Conservation (phyloP, 2,888 invertebrate genomes). For the Acanthococcus lagerstroemiae region DNA sequence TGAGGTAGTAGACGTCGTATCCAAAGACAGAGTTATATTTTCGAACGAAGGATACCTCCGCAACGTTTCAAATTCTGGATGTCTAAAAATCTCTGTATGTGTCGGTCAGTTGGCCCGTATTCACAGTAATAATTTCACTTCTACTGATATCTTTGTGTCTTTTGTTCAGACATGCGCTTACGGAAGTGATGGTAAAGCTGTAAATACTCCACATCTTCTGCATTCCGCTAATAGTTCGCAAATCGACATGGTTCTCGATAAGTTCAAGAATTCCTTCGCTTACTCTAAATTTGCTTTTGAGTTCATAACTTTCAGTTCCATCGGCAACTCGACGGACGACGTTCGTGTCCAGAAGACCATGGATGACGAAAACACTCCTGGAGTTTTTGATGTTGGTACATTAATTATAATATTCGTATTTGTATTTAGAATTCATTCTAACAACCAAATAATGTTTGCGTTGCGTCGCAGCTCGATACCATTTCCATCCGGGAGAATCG, state of each 20-base stretch:
- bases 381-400: slow-evolving; percentile 53
- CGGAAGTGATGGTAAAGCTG: slow-evolving; percentile 43
- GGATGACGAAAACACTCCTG: slow-evolving; percentile 66
- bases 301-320: slow-evolving; percentile 46
- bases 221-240: slow-evolving; percentile 57
- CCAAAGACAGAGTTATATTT: neutral
- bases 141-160: no score
- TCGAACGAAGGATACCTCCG: no score
- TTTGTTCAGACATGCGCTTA: slow-evolving; percentile 18
- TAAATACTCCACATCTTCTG: slow-evolving; percentile 51
- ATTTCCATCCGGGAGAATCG: neutral
- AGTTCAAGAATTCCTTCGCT: slow-evolving; percentile 45
- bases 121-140: no score
- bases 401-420: neutral
- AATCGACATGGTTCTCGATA: slow-evolving; percentile 51
- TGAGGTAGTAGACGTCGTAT: slow-evolving; percentile 11
- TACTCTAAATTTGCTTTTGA: slow-evolving; percentile 53
- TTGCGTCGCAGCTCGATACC: neutral
- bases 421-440: no score
- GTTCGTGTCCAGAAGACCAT: slow-evolving; percentile 48
- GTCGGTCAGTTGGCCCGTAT: no score
- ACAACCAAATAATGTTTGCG: no score
- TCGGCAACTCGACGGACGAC: slow-evolving; percentile 42
- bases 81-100: no score
- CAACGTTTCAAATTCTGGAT: no score